Conservation (phyloP, 2,113 vertebrate genomes). For the Atrichornis clamosus region DNA sequence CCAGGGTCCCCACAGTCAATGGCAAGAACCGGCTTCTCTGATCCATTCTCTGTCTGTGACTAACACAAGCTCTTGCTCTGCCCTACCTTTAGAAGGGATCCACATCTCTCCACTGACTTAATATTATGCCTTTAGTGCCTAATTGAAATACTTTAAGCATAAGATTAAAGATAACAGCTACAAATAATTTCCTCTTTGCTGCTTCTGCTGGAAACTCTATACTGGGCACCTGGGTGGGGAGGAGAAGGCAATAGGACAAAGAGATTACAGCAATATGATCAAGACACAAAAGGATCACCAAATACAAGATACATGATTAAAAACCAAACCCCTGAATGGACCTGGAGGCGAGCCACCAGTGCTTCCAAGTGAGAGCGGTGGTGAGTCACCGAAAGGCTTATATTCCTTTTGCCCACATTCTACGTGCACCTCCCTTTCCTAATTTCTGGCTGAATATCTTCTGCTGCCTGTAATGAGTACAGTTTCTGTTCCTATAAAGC, state of each 20-base stretch:
- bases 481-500: background rate
- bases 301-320: background rate
- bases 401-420: background rate
- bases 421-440: background rate
- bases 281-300: background rate
- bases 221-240: background rate
- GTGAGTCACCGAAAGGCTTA: background rate
- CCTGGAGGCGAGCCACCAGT: background rate
- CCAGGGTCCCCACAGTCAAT: background rate
- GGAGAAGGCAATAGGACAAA: background rate
- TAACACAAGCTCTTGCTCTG: background rate
- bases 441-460: conserved; percentile 4
- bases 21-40: background rate
- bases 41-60: background rate
- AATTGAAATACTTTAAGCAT: background rate
- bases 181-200: background rate
- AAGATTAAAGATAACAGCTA: background rate
- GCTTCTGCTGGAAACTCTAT: background rate
- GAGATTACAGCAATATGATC: background rate
- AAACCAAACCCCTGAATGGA: background rate
- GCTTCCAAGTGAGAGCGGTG: background rate
- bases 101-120: background rate
- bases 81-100: background rate
- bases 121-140: background rate
- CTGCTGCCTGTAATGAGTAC: background rate